Percentiles rank a stretch among this genome's conserved stretches.
These are phyloP conservation scores for Procavia capensis DNA, from an alignment of 2,113 vertebrate species.

Conservation along the genomic window DNA sequence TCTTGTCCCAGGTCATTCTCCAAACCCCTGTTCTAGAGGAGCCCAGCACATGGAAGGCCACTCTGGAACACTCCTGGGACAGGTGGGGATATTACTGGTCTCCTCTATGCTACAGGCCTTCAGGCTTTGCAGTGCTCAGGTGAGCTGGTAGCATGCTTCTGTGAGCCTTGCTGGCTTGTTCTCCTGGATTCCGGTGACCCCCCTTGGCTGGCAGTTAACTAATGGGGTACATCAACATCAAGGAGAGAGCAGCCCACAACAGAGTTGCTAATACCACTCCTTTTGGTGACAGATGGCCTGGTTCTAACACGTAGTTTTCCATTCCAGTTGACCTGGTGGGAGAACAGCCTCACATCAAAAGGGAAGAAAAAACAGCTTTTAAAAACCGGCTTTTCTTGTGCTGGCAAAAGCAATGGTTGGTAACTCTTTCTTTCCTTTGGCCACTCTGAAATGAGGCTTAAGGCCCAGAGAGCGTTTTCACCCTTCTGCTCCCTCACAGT, in stretches of 20 bases:
- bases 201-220: fast-evolving
- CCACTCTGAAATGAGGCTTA: neutral
- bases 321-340: neutral
- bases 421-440: neutral
- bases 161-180: neutral
- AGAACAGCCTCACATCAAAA: neutral
- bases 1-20: neutral
- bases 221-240: neutral
- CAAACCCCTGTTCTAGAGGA: neutral
- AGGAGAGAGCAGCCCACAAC: neutral
- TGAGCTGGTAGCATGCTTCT: neutral
- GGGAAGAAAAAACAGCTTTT: neutral
- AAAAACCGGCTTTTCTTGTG: neutral
- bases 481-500: fast-evolving
- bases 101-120: neutral
- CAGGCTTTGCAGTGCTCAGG: neutral
- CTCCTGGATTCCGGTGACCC: neutral
- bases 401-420: neutral
- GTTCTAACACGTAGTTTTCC: neutral
- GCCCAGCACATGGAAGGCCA: fast-evolving
- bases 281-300: neutral
- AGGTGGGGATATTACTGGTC: fast-evolving
- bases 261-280: neutral
- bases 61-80: neutral
- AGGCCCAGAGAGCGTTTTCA: neutral